Base-by-base conservation (phyloP, 2,797 vertebrate genomes). In the Philypnodon macrostomus region DNA sequence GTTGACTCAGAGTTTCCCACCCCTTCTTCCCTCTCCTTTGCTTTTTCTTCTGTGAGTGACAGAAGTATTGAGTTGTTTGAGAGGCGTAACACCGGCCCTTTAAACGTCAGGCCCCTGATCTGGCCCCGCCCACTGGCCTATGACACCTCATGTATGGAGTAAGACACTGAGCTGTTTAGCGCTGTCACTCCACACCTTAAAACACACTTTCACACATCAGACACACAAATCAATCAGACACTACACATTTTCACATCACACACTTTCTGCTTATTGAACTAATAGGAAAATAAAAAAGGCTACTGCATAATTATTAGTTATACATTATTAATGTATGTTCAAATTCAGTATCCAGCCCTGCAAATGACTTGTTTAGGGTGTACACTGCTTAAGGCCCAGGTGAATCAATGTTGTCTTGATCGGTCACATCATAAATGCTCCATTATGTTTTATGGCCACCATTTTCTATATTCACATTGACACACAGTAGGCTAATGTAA, bases 31-130 rank as follows among this genome's bases (percentile, higher is more conserved):
- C 24, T 13, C 32, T 10, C 21, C 16, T 27, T 11, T 24, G 58
- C 19, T 56, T 44, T 67, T 41, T 39, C 58, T 11, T n/a, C 36
- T 14, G 23, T 85, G 87, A 84, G 38, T 85, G 85, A 85, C 79
- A 73, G 83, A 55, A 75, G 72, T 51, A 77, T 86, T 73, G 81
- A 80, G 47, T 9, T 2, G 21, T 24, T 31, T 62, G 70, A 80
- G 60, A 21, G 31, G 58, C 10, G 50, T 77, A 80, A 79, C 75
- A 47, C 47, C 0, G 7, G 26, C 58, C 65, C 66, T 69, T 60
- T 69, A 59, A 59, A 46, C 27, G 47, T 30, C 41, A 39, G 2
- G 4, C 42, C 59, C 38, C 39, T 51, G 34, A 59, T 64, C 58
- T 39, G 56, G 63, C 31, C 37, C 34, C 13, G 29, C 54, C 60